Base-by-base conservation (phyloP, 2,888 invertebrate genomes). In the Acronicta alni region DNA sequence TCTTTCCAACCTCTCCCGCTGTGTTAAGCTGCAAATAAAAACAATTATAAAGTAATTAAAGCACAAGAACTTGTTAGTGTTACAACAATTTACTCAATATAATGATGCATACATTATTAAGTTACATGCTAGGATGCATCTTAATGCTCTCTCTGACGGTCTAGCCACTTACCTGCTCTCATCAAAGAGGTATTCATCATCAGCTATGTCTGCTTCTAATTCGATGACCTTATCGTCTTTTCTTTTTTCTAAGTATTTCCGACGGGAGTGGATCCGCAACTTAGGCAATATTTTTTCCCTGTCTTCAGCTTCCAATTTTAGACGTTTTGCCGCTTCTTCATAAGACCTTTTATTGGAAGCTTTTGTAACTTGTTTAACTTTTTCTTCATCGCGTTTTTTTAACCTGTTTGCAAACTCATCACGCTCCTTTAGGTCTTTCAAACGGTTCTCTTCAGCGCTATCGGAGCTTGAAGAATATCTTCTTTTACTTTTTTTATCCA, bases 191-290 rank as follows among this genome's bases (percentile, higher is more conserved):
- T 98, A 98, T 89, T 99, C 99, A 93, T 99, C 99, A 89, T 99
- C 99, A 45, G 96, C 94, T 59, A 99, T 98, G 84, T 99, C 99
- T 7, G 97, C 98, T 91, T 99, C 99, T 49, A 99, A 92, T 87
- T 99, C 99, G 10, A 97, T 96, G 35, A 99, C 96, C 93, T 99
- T 99, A 84, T 99, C 99, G 58, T 97, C 98, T 89, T 99, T 99
- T 44, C 99, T 95, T 89, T 99, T 99, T 84, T 98, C 97, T 76
- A 99, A 95, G 89, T 99, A 99, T 82, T 98, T 97, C 45, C 99
- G 95, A 23, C 99, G 95, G 0, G 99, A 99, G 84, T 99, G 97
- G 16, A 98, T 95, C 35, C 99, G 95, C 20, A 99, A 89, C 82
- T 97, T 97, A 0, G 99, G 98, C 49, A 99, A 92, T 72, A 99